Conservation (phyloP, 35 echinoderm and acorn worm genomes). For the Hemicentrotus pulcherrimus region DNA sequence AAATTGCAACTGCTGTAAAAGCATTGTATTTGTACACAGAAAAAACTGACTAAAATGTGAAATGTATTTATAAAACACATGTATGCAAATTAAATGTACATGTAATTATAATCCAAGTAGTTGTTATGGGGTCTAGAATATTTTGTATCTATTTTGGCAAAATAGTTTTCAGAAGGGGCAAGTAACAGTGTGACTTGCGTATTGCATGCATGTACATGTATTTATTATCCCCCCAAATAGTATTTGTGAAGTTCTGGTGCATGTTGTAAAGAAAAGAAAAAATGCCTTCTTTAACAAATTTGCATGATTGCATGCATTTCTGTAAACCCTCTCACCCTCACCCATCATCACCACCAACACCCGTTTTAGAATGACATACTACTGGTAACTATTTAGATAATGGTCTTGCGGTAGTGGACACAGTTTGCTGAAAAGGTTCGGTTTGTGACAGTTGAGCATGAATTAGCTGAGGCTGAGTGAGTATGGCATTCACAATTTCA, state of each 20-base stretch:
- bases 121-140: too few relatives aligned
- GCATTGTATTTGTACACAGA: too few relatives aligned
- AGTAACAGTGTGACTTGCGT: background rate
- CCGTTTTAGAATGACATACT: background rate
- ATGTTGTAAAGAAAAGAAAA: background rate
- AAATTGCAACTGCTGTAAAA: too few relatives aligned
- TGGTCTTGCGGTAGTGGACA: background rate
- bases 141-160: too few relatives aligned
- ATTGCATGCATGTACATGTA: background rate
- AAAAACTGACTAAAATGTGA: too few relatives aligned
- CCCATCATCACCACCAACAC: background rate
- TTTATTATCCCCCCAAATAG: background rate
- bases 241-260: background rate
- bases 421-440: constrained; percentile 29
- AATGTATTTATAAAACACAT: too few relatives aligned
- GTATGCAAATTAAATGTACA: too few relatives aligned
- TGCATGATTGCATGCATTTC: constrained; percentile 10
- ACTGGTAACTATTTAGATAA: background rate
- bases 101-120: too few relatives aligned
- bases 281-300: background rate
- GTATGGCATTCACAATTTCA: constrained; percentile 25
- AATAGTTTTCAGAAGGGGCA: background rate
- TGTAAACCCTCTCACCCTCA: background rate
- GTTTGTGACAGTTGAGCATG: constrained; percentile 25
- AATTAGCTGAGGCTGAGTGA: constrained; percentile 32